Base-by-base conservation (phyloP, 1,140 invertebrate genomes). In the Pseudomyrmex dendroicus region DNA sequence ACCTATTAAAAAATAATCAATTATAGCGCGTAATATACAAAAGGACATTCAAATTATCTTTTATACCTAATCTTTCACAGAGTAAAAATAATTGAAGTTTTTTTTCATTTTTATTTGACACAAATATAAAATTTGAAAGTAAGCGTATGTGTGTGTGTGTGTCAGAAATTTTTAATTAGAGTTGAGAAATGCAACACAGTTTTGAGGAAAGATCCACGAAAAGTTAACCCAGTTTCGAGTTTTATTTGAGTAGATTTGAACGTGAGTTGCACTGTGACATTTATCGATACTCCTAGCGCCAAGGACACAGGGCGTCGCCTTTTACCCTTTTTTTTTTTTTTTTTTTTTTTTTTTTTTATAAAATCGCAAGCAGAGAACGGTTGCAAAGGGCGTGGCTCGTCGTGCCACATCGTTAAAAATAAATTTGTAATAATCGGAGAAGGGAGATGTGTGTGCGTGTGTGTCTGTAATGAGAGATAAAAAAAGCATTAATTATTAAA, bases 301-400 rank as follows among this genome's bases (percentile, higher is more conserved):
- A 73, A 87, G 82, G 76, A 85, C 83, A 61, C 10, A 83, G 84
- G 84, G 87, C 73, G 86, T 88, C 73, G 86, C 83, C 86, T 85
- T 83, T 82, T 72, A 59, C 70, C 74, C 63, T 83, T 35, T 35
- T 35, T 35, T 35, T 35, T 35, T 35, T 35, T 35, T 35, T 35
- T 77, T 62, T 74, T 56, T 22, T 22, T 22, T 22, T 22, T 22
- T 22, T 22, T 20, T n/a, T n/a, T n/a, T n/a, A n/a, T n/a, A n/a
- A n/a, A n/a, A n/a, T n/a, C n/a, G n/a, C n/a, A n/a, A n/a, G n/a
- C n/a, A n/a, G n/a, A n/a, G n/a, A n/a, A n/a, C n/a, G n/a, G n/a
- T n/a, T n/a, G n/a, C n/a, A n/a, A n/a, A 82, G 83, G 76, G 35
- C 66, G 76, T 66, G 48, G 82, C 80, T 61, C 35, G 25, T 66